phyloP scores from a whole-genome alignment of 2,797 vertebrate species.

The Periophthalmus magnuspinnatus region DNA sequence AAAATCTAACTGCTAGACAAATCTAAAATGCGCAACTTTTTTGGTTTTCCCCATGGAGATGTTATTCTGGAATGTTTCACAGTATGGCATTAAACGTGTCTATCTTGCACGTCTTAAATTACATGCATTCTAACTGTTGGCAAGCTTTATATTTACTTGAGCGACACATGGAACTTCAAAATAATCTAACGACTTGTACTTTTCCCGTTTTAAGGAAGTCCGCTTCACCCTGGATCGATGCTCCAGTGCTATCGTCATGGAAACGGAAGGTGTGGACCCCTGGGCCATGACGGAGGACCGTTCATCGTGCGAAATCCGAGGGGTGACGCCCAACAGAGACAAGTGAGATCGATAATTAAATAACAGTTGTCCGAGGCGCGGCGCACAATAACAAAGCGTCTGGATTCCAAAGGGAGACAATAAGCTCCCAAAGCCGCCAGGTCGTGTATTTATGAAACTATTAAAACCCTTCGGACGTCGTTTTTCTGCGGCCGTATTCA shows the following conservation, averaged over 20 bases:
- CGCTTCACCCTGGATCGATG: constrained; percentile 83
- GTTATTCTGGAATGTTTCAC: no score
- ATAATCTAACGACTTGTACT: constrained; percentile 21
- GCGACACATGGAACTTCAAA: no score
- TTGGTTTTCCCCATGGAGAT: neutral
- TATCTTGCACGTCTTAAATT: no score
- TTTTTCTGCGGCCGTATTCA: neutral
- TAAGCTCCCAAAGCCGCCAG: neutral
- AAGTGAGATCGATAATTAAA: constrained; percentile 66
- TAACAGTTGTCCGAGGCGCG: constrained; percentile 5
- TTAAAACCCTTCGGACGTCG: neutral
- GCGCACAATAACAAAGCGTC: constrained; percentile 10
- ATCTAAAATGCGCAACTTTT: no score
- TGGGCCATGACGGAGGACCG: constrained; percentile 83
- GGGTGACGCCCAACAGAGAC: constrained; percentile 71
- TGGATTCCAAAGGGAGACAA: constrained; percentile 13
- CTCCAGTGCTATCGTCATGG: constrained; percentile 76
- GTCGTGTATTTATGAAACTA: constrained; percentile 5
- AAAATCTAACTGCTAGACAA: no score
- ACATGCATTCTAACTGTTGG: no score
- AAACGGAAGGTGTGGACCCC: constrained; percentile 80
- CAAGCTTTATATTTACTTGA: no score
- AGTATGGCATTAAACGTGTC: no score
- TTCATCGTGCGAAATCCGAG: constrained; percentile 80
- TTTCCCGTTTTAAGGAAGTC: constrained; percentile 73